phyloP scores from a whole-genome alignment of 2,797 vertebrate genomes.

The Hemibagrus guttatus region DNA sequence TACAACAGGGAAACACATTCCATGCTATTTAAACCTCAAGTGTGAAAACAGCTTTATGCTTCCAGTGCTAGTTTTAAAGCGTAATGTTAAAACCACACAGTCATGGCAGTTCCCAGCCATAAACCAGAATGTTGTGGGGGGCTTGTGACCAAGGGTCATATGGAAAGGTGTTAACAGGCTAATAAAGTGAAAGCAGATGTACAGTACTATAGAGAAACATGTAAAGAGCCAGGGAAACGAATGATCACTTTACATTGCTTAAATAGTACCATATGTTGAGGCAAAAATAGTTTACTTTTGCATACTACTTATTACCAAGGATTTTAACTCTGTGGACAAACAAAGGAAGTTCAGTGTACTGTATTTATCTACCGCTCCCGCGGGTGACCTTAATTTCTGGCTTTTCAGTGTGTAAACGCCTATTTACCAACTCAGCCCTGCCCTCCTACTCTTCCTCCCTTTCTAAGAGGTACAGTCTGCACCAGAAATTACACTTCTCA shows the following conservation, averaged over 20 bases:
- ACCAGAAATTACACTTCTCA: slow-evolving; percentile 32
- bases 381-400: slow-evolving; percentile 59
- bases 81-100: slow-evolving; percentile 66
- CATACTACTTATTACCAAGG: slow-evolving; percentile 7
- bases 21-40: slow-evolving; percentile 15
- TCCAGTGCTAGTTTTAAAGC: slow-evolving; percentile 71
- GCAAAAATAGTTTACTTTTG: not conserved
- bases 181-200: slow-evolving; percentile 9
- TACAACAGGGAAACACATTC: slow-evolving; percentile 15
- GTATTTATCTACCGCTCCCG: slow-evolving; percentile 51
- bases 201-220: not conserved
- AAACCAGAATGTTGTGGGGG: slow-evolving; percentile 47
- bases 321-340: not conserved
- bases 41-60: slow-evolving; percentile 59
- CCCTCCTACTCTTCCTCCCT: slow-evolving; percentile 21
- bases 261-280: not conserved
- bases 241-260: not conserved
- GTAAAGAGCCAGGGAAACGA: not conserved
- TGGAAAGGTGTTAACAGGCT: slow-evolving; percentile 37
- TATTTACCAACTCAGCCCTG: slow-evolving; percentile 18
- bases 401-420: slow-evolving; percentile 47
- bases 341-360: slow-evolving; percentile 44
- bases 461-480: slow-evolving; percentile 4
- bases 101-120: slow-evolving; percentile 61
- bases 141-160: not conserved